A percentile compares a stretch with the other conserved stretches of the same genome.
Conservation (phyloP, 92 coral and sea anemone genomes). For the Phymanthus crucifer region DNA sequence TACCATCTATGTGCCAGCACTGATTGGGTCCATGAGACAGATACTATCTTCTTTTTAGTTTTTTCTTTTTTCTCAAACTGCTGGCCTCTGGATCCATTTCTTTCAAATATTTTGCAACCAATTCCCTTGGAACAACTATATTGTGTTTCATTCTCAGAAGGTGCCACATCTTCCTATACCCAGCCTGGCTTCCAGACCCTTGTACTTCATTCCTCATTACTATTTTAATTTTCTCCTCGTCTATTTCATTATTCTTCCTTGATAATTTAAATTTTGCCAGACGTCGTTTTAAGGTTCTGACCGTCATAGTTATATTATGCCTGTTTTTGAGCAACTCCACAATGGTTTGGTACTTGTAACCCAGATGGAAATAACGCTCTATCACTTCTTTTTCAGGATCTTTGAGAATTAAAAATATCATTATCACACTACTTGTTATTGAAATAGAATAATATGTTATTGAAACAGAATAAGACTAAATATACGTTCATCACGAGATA, state of each 20-base stretch:
- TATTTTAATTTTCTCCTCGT: constrained; percentile 41
- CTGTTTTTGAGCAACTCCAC: background rate
- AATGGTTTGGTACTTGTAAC: constrained; percentile 24
- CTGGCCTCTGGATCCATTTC: constrained; percentile 66
- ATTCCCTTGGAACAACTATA: constrained; percentile 45
- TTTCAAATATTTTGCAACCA: constrained; percentile 52
- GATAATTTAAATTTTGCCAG: constrained; percentile 38
- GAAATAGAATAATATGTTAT: too few relatives aligned
- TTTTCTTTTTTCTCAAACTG: constrained; percentile 30
- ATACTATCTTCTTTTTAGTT: constrained; percentile 39
- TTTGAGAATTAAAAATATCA: background rate
- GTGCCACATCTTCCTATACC: constrained; percentile 70
- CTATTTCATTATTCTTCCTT: constrained; percentile 39
- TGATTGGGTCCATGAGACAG: constrained; percentile 26
- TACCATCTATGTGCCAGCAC: constrained; percentile 10
- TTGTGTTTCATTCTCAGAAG: constrained; percentile 42
- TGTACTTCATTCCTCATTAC: constrained; percentile 51
- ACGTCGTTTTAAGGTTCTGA: constrained; percentile 54
- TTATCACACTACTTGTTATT: background rate
- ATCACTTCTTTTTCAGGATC: background rate
- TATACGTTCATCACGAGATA: too few relatives aligned
- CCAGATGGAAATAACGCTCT: constrained; percentile 26
- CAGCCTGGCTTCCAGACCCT: constrained; percentile 53
- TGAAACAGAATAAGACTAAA: too few relatives aligned
- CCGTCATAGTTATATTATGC: constrained; percentile 12